Percentiles rank a stretch among this genome's conserved stretches.
Conservation (phyloP, 2,888 invertebrate genomes). For the Dryocosmus kuriphilus region DNA sequence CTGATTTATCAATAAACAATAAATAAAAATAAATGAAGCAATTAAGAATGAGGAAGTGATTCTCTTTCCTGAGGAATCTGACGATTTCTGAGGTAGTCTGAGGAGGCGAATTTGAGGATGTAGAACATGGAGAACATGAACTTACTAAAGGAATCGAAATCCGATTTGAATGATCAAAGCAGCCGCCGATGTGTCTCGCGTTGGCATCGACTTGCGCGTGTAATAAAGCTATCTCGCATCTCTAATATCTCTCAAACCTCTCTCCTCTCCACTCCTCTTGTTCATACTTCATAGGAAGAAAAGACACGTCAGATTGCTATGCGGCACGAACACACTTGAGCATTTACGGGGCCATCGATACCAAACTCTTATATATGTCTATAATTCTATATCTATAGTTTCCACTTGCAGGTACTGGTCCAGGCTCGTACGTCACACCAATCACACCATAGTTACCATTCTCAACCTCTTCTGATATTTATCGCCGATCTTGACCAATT, state of each 20-base stretch:
- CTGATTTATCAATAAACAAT: too few species aligned
- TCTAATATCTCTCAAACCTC: constrained; percentile 62
- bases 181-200: constrained; percentile 65
- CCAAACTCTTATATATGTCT: background rate
- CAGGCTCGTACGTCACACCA: constrained; percentile 45
- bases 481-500: constrained; percentile 54
- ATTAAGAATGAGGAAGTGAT: background rate
- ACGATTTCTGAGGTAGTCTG: background rate
- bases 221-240: constrained; percentile 74
- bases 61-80: background rate
- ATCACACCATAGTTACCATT: constrained; percentile 44
- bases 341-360: constrained; percentile 63
- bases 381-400: background rate
- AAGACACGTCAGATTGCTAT: constrained; percentile 68
- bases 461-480: constrained; percentile 45
- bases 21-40: background rate
- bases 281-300: constrained; percentile 67
- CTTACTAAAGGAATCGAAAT: constrained; percentile 37
- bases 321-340: constrained; percentile 61
- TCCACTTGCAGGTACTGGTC: background rate
- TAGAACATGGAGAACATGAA: constrained; percentile 21
- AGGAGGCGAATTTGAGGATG: constrained; percentile 2
- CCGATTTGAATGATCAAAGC: constrained; percentile 67
- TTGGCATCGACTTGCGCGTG: constrained; percentile 65
- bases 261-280: constrained; percentile 57